phyloP scores from a whole-genome alignment of 1,140 invertebrate genomes.

The Solenopsis fugax region DNA sequence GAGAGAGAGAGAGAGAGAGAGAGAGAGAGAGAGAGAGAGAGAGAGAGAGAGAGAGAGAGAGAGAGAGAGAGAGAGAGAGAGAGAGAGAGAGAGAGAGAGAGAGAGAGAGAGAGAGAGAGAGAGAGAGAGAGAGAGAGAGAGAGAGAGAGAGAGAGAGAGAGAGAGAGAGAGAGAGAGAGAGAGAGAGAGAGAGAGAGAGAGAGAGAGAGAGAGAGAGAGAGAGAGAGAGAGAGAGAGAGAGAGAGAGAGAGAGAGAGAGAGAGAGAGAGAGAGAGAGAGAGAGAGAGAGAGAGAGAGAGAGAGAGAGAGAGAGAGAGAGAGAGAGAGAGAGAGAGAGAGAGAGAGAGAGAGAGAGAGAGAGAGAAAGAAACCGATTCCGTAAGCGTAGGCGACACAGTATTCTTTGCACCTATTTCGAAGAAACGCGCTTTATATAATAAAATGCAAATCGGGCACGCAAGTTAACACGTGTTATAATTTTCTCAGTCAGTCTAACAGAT shows the following conservation, averaged over 20 bases:
- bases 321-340: too few relatives aligned
- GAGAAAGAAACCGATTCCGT: neutral
- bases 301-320: too few relatives aligned
- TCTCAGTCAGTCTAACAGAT: conserved; percentile 8
- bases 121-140: too few relatives aligned
- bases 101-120: neutral
- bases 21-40: neutral
- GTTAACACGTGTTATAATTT: conserved; percentile 34
- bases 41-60: neutral
- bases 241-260: too few relatives aligned
- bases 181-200: too few relatives aligned
- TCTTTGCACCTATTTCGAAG: conserved; percentile 35
- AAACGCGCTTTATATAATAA: conserved; percentile 6
- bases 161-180: too few relatives aligned
- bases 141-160: too few relatives aligned
- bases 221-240: too few relatives aligned
- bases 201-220: too few relatives aligned
- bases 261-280: too few relatives aligned
- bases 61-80: neutral
- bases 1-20: neutral
- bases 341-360: too few relatives aligned
- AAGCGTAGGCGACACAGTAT: neutral
- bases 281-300: too few relatives aligned
- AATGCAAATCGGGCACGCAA: conserved; percentile 3
- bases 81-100: neutral